Percentiles rank a stretch among this genome's conserved stretches.
phyloP scores from a whole-genome alignment of 2,113 vertebrate genomes.

The Mus pahari region DNA sequence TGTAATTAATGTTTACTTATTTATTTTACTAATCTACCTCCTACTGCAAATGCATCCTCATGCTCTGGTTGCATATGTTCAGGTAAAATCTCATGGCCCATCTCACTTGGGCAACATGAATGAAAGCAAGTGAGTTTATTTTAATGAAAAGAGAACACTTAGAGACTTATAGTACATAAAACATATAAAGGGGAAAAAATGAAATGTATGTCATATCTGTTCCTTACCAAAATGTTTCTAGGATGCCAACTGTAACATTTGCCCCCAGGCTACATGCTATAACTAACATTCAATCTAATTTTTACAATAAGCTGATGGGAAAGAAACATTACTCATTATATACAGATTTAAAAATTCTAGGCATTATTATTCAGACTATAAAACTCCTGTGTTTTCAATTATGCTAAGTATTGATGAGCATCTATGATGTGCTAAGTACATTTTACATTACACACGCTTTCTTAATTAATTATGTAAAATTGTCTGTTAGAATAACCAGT shows the following conservation, averaged over 20 bases:
- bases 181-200: not conserved
- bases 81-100: not conserved
- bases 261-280: not conserved
- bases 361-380: not conserved
- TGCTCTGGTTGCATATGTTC: not conserved
- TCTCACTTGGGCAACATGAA: not conserved
- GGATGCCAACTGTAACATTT: not conserved
- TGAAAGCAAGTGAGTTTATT: not conserved
- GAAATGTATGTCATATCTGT: not conserved
- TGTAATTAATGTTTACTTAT: conserved; percentile 37
- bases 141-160: not conserved
- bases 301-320: not conserved
- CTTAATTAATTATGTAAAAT: conserved; percentile 46
- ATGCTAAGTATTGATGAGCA: conserved; percentile 33
- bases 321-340: not conserved
- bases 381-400: conserved; percentile 13
- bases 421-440: conserved; percentile 22
- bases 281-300: not conserved
- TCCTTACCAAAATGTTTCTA: not conserved
- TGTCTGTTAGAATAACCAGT: conserved; percentile 1
- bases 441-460: conserved; percentile 2
- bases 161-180: not conserved
- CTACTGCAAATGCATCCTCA: not conserved
- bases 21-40: conserved; percentile 5
- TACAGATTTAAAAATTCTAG: not conserved